Base-by-base conservation (phyloP, 2,113 vertebrate species). In the Microtus richardsoni region DNA sequence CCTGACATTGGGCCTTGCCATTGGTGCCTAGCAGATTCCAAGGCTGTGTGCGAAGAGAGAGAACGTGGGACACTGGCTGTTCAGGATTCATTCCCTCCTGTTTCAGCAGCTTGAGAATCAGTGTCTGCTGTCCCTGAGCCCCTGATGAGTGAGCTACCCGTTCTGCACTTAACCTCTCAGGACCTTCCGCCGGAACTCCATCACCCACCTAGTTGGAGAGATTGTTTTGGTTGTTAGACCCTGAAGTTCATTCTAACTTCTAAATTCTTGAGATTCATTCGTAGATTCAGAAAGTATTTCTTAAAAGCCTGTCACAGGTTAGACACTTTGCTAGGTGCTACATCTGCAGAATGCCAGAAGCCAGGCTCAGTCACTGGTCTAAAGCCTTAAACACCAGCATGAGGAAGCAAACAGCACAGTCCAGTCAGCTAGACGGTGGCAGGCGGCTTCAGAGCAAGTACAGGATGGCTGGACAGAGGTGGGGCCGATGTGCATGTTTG, bases 81-180 rank as follows among this genome's bases (percentile, higher is more conserved):
- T 88, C 24, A 60, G 78, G 96, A 97, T 84, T 89, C 85, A 96
- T 94, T 97, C 91, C 89, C 89, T 91, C 6, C 8, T 0, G 0
- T 0, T 2, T 78, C 91, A 96, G 87, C 73, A 94, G 54, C 90
- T 94, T 96, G 39, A 92, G 94, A 98, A 93, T 95, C 79, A 71
- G 36, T 21, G 49, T 88, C 10, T 5, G 79, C 60, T 58, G 77
- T 68, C 52, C 44, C 3, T 87, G 82, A 93, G 84, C 70, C 79
- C 28, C 60, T 26, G 17, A 36, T 75, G 70, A 68, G 0, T 0
- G 52, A 41, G 54, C 12, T 41, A 0, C 17, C 11, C 52, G 2
- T 47, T 71, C 28, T 85, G 8, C 24, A 1, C 70, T 78, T 74
- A 64, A 52, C 73, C 71, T 75, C 0, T 21, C 10, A 91, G 60